These are phyloP conservation scores for Scaptomyza parva DNA, from an alignment of 2,888 invertebrate species.

Conservation along the genomic window DNA sequence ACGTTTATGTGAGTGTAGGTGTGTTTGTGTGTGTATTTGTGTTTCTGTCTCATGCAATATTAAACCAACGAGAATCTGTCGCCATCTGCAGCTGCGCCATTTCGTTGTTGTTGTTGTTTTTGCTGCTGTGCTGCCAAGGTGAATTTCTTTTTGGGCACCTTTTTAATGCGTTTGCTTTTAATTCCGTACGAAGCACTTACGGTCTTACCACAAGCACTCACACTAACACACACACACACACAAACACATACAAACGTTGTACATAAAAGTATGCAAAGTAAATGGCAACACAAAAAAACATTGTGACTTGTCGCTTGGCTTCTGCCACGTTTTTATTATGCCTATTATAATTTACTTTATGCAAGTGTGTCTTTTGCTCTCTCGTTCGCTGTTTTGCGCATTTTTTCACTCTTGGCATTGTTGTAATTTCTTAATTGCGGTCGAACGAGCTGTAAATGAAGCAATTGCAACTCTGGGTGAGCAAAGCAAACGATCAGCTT, in stretches of 20 bases:
- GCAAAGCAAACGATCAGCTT: constrained; percentile 22
- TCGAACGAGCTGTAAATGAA: constrained; percentile 36
- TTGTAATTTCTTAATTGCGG: constrained; percentile 72
- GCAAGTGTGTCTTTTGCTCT: constrained; percentile 53
- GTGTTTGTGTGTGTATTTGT: constrained; percentile 4
- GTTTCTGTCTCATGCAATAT: constrained; percentile 58
- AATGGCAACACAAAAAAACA: constrained; percentile 67
- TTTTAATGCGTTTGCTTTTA: constrained; percentile 79
- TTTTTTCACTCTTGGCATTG: constrained; percentile 42
- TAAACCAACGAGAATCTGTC: constrained; percentile 53
- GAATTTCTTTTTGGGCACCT: constrained; percentile 78
- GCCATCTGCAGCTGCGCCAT: constrained; percentile 74
- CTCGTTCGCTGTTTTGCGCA: constrained; percentile 46
- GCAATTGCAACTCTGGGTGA: constrained; percentile 21
- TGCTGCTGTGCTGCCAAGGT: constrained; percentile 62
- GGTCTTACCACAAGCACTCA: constrained; percentile 52
- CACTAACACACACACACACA: constrained; percentile 22
- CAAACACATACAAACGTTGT: not conserved
- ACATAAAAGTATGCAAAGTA: constrained; percentile 64
- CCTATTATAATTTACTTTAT: constrained; percentile 81
- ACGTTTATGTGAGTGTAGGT: constrained; percentile 22
- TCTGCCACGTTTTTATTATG: constrained; percentile 74
- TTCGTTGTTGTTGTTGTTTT: constrained; percentile 48
- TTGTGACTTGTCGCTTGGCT: constrained; percentile 71
- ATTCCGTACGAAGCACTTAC: constrained; percentile 74